Base-by-base conservation (phyloP, 2,797 vertebrate genomes). In the Limosa lapponica region DNA sequence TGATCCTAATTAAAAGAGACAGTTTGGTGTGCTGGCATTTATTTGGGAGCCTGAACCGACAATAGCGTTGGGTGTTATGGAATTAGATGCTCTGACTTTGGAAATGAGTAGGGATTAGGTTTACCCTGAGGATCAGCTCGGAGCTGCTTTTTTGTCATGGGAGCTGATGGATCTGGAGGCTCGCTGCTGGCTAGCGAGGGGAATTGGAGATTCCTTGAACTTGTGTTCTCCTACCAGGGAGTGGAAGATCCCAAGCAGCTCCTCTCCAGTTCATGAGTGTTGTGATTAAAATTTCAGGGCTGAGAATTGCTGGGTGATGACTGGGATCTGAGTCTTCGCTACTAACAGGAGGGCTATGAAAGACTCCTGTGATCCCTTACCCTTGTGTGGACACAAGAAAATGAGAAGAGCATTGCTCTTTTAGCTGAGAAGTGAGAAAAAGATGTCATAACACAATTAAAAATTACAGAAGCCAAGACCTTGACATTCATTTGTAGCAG, bases 1-100 rank as follows among this genome's bases (percentile, higher is more conserved):
- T 96, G 95, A 96, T 92, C 93, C 94, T 97, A 95, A 97, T 95
- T 90, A 93, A 95, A 96, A 96, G 93, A 94, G 92, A 78, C 86
- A 85, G 93, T 95, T 96, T 95, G 90, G 86, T 96, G 93, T 67
- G 13, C 41, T 92, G 93, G 94, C 95, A 87, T 97, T 95, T 96
- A 90, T 90, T 93, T 84, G 78, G 83, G 83, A 92, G 91, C 71
- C 86, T 82, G 74, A 65, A 92, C 52, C 82, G 92, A 95, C 94
- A 96, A 96, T 96, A 95, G 95, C 3, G 0, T 85, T 77, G 93
- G 93, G 92, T 95, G 94, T 96, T 94, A 78, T 0, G 0, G 94
- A 72, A 93, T 96, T 96, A 96, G 94, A 91, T 95, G 49, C 94
- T 95, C 81, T 95, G 96, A 95, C 86, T 97, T 96, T 94, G 96